Conservation (phyloP, 2,797 vertebrate genomes). For the Serranus cabrilla region DNA sequence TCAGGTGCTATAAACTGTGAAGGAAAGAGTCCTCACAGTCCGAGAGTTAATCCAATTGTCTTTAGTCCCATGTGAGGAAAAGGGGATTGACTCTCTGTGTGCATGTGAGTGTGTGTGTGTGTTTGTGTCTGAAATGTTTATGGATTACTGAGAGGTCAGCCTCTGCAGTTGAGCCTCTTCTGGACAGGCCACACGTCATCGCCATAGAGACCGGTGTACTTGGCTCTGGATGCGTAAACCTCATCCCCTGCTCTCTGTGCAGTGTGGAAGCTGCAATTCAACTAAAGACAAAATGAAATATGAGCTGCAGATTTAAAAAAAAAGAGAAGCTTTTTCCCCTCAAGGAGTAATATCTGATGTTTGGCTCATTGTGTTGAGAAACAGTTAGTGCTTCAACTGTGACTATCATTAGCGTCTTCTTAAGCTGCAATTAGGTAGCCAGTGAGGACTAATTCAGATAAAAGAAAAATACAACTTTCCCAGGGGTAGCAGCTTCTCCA, state of each 20-base stretch:
- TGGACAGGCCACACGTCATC: conserved; percentile 39
- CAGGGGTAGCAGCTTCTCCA: conserved; percentile 47
- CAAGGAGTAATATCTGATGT: conserved; percentile 19
- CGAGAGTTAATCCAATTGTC: conserved; percentile 68
- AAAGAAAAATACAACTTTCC: conserved; percentile 47
- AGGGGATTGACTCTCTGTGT: conserved; percentile 54
- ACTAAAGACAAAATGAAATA: conserved; percentile 44
- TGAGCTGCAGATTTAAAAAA: conserved; percentile 24
- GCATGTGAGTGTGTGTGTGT: conserved; percentile 26
- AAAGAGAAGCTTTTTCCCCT: conserved; percentile 2
- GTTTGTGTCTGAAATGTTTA: conserved; percentile 67
- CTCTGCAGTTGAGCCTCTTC: conserved; percentile 57
- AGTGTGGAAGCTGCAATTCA: conserved; percentile 35
- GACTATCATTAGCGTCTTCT: conserved; percentile 53
- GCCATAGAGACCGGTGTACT: conserved; percentile 50
- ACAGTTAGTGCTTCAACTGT: conserved; percentile 32
- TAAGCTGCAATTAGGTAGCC: conserved; percentile 45
- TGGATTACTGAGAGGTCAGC: conserved; percentile 67
- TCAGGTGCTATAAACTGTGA: conserved; percentile 52
- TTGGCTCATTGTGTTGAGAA: conserved; percentile 28
- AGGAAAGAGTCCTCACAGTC: conserved; percentile 33
- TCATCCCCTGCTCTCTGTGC: conserved; percentile 12
- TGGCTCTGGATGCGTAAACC: conserved; percentile 57
- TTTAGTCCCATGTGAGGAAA: conserved; percentile 58
- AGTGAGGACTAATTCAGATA: conserved; percentile 52